A percentile compares a stretch with the other conserved stretches of the same genome.
Conservation (phyloP, 1,140 invertebrate genomes). For the Tetramorium parvispinum region DNA sequence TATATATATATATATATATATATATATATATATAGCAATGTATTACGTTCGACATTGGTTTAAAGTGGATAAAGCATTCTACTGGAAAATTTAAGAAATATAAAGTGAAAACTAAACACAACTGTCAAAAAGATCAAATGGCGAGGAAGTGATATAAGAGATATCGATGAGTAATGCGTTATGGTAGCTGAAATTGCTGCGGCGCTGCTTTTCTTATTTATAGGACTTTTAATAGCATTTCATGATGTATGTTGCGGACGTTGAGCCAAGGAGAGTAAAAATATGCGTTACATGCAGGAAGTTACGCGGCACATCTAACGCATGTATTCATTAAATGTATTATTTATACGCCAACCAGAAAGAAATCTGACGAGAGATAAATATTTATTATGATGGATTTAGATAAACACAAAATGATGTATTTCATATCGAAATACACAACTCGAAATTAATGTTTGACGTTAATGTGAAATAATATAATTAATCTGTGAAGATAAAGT, state of each 20-base stretch:
- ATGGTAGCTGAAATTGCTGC: conserved; percentile 19
- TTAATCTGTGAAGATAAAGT: background rate
- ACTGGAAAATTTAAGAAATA: background rate
- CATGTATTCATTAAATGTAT: background rate
- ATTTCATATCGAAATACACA: background rate
- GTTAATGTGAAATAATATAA: background rate
- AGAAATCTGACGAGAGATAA: background rate
- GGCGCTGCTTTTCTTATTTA: conserved; percentile 25
- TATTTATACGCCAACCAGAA: background rate
- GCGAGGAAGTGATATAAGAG: background rate
- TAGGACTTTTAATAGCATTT: conserved; percentile 21
- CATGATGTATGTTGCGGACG: conserved; percentile 10
- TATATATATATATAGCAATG: too few relatives aligned
- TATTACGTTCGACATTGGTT: background rate
- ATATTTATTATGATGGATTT: background rate
- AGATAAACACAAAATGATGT: too few relatives aligned
- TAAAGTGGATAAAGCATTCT: background rate
- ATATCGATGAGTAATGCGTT: conserved; percentile 40
- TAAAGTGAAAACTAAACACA: background rate
- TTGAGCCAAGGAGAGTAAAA: conserved; percentile 8
- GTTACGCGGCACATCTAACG: background rate
- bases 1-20: too few relatives aligned
- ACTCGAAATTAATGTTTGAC: background rate
- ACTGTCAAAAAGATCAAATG: background rate
- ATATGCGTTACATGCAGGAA: background rate